These are phyloP conservation scores for Leptosomus discolor DNA, from an alignment of 2,113 vertebrate species.

Conservation along the genomic window DNA sequence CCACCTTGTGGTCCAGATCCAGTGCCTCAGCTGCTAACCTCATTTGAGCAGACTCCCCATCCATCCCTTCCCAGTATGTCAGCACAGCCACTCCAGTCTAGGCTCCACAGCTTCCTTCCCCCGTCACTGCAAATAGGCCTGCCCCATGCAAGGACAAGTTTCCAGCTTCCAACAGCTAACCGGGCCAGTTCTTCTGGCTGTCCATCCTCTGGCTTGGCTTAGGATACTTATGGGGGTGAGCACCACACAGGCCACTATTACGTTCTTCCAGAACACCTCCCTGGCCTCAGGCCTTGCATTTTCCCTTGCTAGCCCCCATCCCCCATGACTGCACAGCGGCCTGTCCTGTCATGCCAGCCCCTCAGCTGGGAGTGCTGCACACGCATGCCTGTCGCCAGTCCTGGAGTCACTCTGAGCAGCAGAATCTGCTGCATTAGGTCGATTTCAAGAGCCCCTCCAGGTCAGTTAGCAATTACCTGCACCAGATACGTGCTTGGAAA, in stretches of 20 bases:
- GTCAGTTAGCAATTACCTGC: conserved; percentile 68
- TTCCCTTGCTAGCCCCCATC: background rate
- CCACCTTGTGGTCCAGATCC: background rate
- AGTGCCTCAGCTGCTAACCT: background rate
- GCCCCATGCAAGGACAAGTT: background rate
- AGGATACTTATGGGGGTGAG: background rate
- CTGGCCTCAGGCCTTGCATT: background rate
- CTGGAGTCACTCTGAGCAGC: background rate
- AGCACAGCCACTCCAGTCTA: background rate
- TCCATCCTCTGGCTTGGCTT: background rate
- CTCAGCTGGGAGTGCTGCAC: background rate
- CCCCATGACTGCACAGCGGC: background rate
- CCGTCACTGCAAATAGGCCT: background rate
- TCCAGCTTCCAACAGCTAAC: background rate
- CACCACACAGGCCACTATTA: background rate
- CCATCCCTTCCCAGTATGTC: background rate
- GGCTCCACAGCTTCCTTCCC: background rate
- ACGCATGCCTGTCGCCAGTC: background rate
- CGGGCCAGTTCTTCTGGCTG: background rate
- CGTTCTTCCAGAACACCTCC: background rate
- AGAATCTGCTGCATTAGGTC: conserved; percentile 44
- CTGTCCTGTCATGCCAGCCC: background rate
- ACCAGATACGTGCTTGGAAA: conserved; percentile 37
- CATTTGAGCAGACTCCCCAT: background rate
- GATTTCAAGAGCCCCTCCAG: conserved; percentile 57